Evolutionary conservation across 2,888 invertebrate genomes (phyloP).

Genomic region (Ecdyonurus torrentis): DNA sequence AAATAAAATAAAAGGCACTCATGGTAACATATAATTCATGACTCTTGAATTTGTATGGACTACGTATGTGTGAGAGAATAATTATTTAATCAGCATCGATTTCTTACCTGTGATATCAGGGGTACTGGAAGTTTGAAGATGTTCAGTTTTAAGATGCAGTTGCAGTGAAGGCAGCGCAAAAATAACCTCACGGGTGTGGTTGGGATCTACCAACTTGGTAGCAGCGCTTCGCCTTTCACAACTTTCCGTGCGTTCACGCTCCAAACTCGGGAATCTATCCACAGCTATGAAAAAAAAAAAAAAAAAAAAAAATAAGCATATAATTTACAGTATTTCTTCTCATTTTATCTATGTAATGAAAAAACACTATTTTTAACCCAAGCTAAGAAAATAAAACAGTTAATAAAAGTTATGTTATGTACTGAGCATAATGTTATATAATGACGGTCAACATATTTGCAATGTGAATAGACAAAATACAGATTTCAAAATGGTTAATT

Average conservation of each 20-base stretch:
- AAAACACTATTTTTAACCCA: too few species aligned
- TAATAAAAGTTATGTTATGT: too few species aligned
- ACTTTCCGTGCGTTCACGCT: constrained; percentile 48
- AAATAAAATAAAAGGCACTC: too few species aligned
- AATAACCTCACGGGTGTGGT: constrained; percentile 86
- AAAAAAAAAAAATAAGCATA: too few species aligned
- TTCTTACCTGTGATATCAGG: constrained; percentile 46
- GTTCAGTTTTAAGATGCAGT: constrained; percentile 83
- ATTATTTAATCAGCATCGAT: background rate
- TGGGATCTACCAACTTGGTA: constrained; percentile 51
- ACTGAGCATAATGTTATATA: too few species aligned
- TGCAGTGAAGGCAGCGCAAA: constrained; percentile 88
- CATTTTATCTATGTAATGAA: too few species aligned
- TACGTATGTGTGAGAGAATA: background rate
- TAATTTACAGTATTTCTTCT: too few species aligned
- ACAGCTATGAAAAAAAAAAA: too few species aligned
- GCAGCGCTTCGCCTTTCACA: constrained; percentile 19
- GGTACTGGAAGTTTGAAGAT: constrained; percentile 57
- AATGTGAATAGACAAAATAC: too few species aligned
- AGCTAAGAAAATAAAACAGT: too few species aligned
- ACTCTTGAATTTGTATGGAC: background rate
- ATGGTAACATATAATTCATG: background rate
- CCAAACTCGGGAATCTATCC: constrained; percentile 77
- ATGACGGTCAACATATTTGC: too few species aligned
- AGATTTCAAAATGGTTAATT: too few species aligned